Evolutionary conservation across 1,140 invertebrate genomes (phyloP), one percentile per base, ranked within the genome.

Genomic region (Drosophila neocordata): DNA sequence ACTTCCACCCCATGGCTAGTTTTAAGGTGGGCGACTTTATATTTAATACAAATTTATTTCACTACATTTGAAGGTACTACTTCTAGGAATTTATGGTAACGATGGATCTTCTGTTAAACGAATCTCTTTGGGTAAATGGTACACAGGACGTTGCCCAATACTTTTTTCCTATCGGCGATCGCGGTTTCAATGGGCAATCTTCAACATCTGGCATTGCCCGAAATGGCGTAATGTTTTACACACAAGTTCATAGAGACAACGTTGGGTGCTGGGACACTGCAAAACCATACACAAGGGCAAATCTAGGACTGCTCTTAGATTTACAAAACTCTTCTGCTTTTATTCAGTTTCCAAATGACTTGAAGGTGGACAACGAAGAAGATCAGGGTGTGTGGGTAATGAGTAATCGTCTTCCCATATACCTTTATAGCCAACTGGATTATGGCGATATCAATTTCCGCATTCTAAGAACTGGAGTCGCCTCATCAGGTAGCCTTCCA

Each of bases 1-100:
- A 94, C 72, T 97, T 96, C 79, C 95, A 97, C 92, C 94, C 96
- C 0, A 94, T 97, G 95, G 95, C 95, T 0, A 96, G 96, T 81
- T 95, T 94, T 71, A 92, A 93, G 83, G 91, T 91, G 41, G 20
- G 71, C 51, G 13, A 15, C 3, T n/a, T 34, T 9, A 6, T 31
- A 35, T 51, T 20, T 34, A 13, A 13, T 22, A 4, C 2, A 12
- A n/a, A 6, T 48, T 12, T 34, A 18, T 38, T 4, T 1, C 7
- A 31, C 27, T 31, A 35, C 27, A 7, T 52, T 22, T 22, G 2
- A 5, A 65, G 0, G 1, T 22, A 11, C 27, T 5, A 5, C 31
- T 20, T 51, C 18, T 38, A 91, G 24, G 96, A 97, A 90, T 97
- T 96, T 81, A 94, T 93, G 20, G 95, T 96, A 0, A 93, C 94